A percentile compares a stretch with the other conserved stretches of the same genome.
Evolutionary conservation across 2,888 invertebrate species (phyloP).

Genomic region (Lithodes maja): DNA sequence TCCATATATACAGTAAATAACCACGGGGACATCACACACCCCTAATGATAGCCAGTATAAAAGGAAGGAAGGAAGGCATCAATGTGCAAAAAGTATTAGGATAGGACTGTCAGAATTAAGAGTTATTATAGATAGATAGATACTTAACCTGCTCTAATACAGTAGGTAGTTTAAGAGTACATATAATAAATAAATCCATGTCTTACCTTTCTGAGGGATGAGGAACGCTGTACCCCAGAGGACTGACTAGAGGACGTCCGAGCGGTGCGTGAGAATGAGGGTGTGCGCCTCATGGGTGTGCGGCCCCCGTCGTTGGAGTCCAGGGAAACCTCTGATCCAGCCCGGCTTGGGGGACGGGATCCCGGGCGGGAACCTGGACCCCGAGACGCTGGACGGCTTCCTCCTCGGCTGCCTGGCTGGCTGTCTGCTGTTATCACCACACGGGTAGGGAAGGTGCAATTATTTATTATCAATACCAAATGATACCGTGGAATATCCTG

Average conservation of each 20-base stretch:
- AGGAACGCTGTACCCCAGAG: constrained; percentile 68
- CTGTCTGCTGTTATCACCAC: constrained; percentile 78
- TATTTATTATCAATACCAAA: too few relatives aligned
- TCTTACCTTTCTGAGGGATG: constrained; percentile 69
- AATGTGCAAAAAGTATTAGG: too few relatives aligned
- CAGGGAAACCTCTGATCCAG: constrained; percentile 92
- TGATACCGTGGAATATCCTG: too few relatives aligned
- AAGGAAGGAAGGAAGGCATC: too few relatives aligned
- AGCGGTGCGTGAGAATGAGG: constrained; percentile 65
- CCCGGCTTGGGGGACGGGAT: constrained; percentile 91
- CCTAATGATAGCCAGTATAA: too few relatives aligned
- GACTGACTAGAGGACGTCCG: constrained; percentile 63
- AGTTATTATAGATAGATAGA: too few relatives aligned
- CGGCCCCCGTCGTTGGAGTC: constrained; percentile 76
- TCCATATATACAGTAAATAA: too few relatives aligned
- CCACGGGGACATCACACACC: too few relatives aligned
- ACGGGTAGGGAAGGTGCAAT: too few relatives aligned
- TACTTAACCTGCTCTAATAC: too few relatives aligned
- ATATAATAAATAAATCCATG: not conserved
- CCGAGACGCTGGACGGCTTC: constrained; percentile 72
- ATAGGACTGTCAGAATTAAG: too few relatives aligned
- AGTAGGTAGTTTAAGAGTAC: not conserved
- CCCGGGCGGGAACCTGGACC: constrained; percentile 84
- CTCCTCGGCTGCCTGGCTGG: constrained; percentile 80
- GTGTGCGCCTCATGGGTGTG: constrained; percentile 67